Evolutionary conservation across 2,888 invertebrate genomes (phyloP), one percentile per base, ranked within the genome.

Genomic region (Dynastes tityus): DNA sequence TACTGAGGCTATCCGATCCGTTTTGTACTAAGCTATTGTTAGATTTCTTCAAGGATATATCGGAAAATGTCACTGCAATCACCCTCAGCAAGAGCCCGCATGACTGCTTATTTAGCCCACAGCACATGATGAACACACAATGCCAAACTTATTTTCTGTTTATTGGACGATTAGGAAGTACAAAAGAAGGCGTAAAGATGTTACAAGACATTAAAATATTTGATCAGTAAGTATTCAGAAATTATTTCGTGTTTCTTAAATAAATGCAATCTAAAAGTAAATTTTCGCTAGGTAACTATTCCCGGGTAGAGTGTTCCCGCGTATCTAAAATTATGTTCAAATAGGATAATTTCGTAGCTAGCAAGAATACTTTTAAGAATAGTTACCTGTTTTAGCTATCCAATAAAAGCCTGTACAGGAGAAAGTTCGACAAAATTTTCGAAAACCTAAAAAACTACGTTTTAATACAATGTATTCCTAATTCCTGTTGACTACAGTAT

Each of bases 111-210:
- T 95, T 97, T 85, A 96, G 96, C 87, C 97, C 97, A 0, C 94
- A 95, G 83, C 95, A 95, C 87, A 94, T 97, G 92, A 92, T 94
- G 83, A 96, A 94, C 85, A 97, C 97, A 0, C 95, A 97, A 90
- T 96, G 97, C 87, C 97, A 97, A 88, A 95, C 95, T 90, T 98
- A 98, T 90, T 98, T 98, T 89, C 91, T 98, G 64, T 96, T 97
- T 87, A 93, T 98, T 80, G 98, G 98, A 0, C 94, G 96, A 83
- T 91, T 98, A 85, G 94, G 95, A 83, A 94, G 95, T 81, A 92
- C 92, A 6, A 91, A 92, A 75, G 90, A 91, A 65, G 96, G 96
- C 1, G 89, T 94, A 61, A 91, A 90, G 82, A 91, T 95, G 75
- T 91, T 98, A 68, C 94, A 95, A 81, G 93, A 92, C 84, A 92